Conservation (phyloP, 2,797 vertebrate species). For the Malurus splendens region DNA sequence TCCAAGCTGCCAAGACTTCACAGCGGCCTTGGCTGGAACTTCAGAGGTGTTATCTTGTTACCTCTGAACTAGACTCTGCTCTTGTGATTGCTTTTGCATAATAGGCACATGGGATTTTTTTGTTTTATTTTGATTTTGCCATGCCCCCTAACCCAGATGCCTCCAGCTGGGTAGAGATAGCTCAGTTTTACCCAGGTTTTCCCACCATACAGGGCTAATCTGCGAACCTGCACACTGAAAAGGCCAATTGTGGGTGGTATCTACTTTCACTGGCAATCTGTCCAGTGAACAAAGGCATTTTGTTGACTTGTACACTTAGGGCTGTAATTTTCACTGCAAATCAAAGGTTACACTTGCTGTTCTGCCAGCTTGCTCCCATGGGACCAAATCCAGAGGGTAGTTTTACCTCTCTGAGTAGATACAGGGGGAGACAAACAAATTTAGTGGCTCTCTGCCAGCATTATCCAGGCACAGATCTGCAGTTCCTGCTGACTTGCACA, state of each 20-base stretch:
- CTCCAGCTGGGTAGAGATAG: background rate
- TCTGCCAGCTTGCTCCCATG: background rate
- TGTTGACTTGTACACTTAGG: background rate
- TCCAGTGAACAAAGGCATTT: background rate
- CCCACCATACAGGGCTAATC: background rate
- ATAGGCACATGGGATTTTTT: background rate
- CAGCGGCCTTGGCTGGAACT: background rate
- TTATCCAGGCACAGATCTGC: background rate
- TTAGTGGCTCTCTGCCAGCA: background rate
- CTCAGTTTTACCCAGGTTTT: background rate
- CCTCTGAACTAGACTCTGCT: background rate
- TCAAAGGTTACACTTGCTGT: background rate
- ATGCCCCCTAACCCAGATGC: accelerated
- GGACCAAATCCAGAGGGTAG: background rate
- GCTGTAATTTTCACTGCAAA: background rate
- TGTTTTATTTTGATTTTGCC: background rate
- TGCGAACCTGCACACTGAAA: background rate
- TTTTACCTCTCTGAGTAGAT: background rate
- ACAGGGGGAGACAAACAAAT: background rate
- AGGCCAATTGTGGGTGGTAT: background rate
- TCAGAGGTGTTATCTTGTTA: background rate
- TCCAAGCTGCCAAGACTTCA: background rate
- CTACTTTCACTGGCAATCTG: background rate
- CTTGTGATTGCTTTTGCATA: background rate
- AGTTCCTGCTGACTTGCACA: background rate